A percentile compares a stretch with the other conserved stretches of the same genome.
phyloP scores from a whole-genome alignment of 2,797 vertebrate genomes.

The Jordanella pulchra region DNA sequence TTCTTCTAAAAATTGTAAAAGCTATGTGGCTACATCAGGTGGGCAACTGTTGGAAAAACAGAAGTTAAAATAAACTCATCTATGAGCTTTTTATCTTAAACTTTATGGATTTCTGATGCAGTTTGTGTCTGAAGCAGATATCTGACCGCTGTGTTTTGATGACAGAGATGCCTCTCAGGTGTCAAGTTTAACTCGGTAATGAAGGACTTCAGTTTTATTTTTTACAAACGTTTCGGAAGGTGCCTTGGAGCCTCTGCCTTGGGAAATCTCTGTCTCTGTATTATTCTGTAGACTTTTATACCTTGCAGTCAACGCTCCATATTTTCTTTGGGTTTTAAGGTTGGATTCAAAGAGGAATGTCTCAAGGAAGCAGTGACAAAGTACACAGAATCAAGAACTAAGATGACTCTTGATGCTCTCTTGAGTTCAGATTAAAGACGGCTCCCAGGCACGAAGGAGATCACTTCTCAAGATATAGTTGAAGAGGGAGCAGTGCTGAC shows the following conservation, averaged over 20 bases:
- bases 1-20: slow-evolving; percentile 45
- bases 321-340: slow-evolving; percentile 35
- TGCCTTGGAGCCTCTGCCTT: slow-evolving; percentile 41
- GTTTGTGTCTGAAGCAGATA: slow-evolving; percentile 36
- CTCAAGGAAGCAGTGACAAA: slow-evolving; percentile 21
- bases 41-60: slow-evolving; percentile 21
- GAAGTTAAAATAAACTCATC: slow-evolving; percentile 38
- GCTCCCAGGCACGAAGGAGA: slow-evolving; percentile 44
- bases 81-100: slow-evolving; percentile 48
- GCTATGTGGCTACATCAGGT: slow-evolving; percentile 7
- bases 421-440: slow-evolving; percentile 37
- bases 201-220: slow-evolving; percentile 55
- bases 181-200: slow-evolving; percentile 48
- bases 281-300: slow-evolving; percentile 8
- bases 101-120: slow-evolving; percentile 51
- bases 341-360: slow-evolving; percentile 25
- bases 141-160: slow-evolving; percentile 34
- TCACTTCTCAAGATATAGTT: slow-evolving; percentile 53
- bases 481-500: slow-evolving; percentile 49
- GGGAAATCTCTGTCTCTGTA: slow-evolving; percentile 17
- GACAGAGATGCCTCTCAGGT: slow-evolving; percentile 67
- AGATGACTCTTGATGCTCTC: slow-evolving; percentile 35
- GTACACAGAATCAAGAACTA: slow-evolving; percentile 29
- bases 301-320: slow-evolving; percentile 23
- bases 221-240: slow-evolving; percentile 55